A percentile compares a stretch with the other conserved stretches of the same genome.
phyloP scores from a whole-genome alignment of 2,113 vertebrate genomes.

The Datnioides undecimradiatus region DNA sequence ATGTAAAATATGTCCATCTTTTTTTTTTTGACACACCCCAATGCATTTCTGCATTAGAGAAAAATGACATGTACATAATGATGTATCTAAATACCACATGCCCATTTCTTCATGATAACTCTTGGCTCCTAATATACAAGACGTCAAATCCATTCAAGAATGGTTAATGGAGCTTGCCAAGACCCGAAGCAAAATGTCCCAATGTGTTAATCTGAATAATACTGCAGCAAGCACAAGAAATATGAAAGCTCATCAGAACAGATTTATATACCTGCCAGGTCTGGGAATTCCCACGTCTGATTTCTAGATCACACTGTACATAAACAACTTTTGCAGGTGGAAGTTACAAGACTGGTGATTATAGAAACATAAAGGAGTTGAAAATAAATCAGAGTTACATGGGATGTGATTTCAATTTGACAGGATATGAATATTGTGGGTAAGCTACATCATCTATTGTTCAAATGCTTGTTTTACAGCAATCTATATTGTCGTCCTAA shows the following conservation, averaged over 20 bases:
- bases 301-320: not conserved
- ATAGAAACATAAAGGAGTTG: not conserved
- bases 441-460: not conserved
- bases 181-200: not conserved
- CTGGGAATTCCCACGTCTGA: not conserved
- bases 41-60: constrained; percentile 14
- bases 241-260: constrained; percentile 16
- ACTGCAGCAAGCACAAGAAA: constrained; percentile 25
- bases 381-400: not conserved
- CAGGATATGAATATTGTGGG: not conserved
- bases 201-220: not conserved
- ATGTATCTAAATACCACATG: not conserved
- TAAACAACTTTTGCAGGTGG: not conserved
- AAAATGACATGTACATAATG: not conserved
- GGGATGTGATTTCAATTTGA: not conserved
- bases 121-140: constrained; percentile 19
- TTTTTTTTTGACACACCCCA: not conserved
- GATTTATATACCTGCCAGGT: not conserved
- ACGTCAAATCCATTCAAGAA: constrained; percentile 5
- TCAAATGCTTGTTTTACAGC: constrained; percentile 19
- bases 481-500: not conserved
- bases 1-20: too few relatives aligned
- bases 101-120: not conserved
- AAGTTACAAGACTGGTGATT: not conserved
- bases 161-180: constrained; percentile 8